Percentiles rank a stretch among this genome's conserved stretches.
phyloP scores from a whole-genome alignment of 2,113 vertebrate species.

The Nestor notabilis region DNA sequence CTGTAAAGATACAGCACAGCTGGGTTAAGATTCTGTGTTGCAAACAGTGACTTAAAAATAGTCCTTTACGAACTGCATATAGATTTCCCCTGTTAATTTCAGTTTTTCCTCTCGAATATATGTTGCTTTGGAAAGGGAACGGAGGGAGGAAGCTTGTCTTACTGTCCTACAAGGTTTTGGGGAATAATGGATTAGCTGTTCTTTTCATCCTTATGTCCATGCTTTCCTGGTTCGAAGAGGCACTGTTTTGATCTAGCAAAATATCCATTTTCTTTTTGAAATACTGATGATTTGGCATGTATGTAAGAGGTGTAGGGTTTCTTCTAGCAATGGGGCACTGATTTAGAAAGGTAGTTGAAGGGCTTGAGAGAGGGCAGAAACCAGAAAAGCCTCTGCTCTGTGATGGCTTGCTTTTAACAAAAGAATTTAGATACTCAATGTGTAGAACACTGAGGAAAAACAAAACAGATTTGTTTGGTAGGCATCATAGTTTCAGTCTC shows the following conservation, averaged over 20 bases:
- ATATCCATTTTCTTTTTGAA: conserved; percentile 25
- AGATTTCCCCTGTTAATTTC: not conserved
- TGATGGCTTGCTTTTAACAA: not conserved
- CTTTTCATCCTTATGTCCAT: not conserved
- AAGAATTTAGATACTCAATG: not conserved
- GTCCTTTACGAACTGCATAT: not conserved
- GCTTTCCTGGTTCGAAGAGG: conserved; percentile 27
- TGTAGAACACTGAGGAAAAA: not conserved
- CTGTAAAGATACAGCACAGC: not conserved
- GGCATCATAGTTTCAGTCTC: not conserved
- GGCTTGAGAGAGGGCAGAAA: not conserved
- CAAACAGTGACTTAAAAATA: conserved; percentile 15
- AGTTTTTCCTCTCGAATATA: not conserved
- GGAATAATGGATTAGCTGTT: not conserved
- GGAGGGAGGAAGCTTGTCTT: not conserved
- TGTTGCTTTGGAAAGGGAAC: not conserved
- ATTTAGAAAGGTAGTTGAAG: not conserved
- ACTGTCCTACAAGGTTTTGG: not conserved
- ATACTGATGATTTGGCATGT: not conserved
- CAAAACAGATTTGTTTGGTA: not conserved
- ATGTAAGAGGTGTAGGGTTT: not conserved
- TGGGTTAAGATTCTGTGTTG: not conserved
- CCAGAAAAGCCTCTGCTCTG: not conserved
- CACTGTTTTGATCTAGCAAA: not conserved
- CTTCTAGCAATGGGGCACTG: not conserved